Percentiles rank a stretch among this genome's conserved stretches.
Evolutionary conservation across 2,797 vertebrate genomes (phyloP).

Genomic region (Diplodus sargus): DNA sequence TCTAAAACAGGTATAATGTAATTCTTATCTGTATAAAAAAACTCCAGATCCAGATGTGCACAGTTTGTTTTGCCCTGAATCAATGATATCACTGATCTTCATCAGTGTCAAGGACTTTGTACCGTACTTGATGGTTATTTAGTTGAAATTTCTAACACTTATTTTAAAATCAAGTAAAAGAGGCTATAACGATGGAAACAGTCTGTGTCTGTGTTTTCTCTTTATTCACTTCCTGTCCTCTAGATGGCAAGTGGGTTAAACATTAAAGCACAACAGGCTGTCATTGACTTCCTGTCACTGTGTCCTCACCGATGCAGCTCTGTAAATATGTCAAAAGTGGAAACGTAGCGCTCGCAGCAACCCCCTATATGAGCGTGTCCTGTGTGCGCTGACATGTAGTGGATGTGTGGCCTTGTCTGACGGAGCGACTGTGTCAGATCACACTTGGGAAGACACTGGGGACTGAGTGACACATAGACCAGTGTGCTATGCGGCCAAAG

Average conservation of each 20-base stretch:
- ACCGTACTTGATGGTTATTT: constrained; percentile 59
- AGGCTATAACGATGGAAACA: constrained; percentile 25
- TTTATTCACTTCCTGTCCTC: constrained; percentile 42
- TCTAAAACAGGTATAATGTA: constrained; percentile 58
- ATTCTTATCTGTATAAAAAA: constrained; percentile 67
- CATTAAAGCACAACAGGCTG: constrained; percentile 17
- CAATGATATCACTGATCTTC: constrained; percentile 54
- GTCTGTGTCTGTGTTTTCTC: constrained; percentile 19
- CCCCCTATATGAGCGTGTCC: background rate
- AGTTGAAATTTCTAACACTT: constrained; percentile 55
- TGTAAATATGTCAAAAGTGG: constrained; percentile 8
- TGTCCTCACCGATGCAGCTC: constrained; percentile 34
- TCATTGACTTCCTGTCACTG: constrained; percentile 46
- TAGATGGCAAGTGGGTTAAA: constrained; percentile 59
- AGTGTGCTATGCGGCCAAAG: constrained; percentile 57
- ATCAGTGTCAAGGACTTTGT: constrained; percentile 61
- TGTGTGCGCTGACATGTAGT: constrained; percentile 14
- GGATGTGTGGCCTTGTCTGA: constrained; percentile 23
- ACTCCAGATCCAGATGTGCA: constrained; percentile 14
- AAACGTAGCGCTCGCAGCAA: constrained; percentile 1
- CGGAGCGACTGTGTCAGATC: constrained; percentile 39
- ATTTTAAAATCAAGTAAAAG: constrained; percentile 65
- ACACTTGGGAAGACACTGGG: constrained; percentile 20
- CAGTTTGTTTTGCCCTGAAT: constrained; percentile 23
- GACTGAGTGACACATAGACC: constrained; percentile 49